Conservation (phyloP, 2,888 invertebrate genomes). For the Chromoteleia sp. region DNA sequence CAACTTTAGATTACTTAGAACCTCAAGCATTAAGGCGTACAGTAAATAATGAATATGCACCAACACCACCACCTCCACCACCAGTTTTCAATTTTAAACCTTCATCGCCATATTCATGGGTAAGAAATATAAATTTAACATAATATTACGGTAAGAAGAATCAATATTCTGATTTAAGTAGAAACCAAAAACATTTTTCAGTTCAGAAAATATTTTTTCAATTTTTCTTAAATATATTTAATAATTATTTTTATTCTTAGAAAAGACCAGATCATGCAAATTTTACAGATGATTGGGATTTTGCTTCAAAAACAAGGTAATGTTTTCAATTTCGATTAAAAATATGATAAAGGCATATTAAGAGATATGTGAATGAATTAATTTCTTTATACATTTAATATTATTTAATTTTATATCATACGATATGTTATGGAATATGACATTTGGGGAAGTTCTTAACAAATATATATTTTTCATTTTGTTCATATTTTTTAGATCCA, state of each 20-base stretch:
- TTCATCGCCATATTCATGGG: constrained; percentile 81
- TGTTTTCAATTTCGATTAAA: not conserved
- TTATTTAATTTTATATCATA: too few species aligned
- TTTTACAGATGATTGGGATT: constrained; percentile 80
- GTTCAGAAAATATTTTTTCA: not conserved
- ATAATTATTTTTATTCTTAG: constrained; percentile 14
- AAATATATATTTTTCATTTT: not conserved
- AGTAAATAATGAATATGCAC: constrained; percentile 83
- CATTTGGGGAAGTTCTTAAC: too few species aligned
- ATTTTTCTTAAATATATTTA: constrained; percentile 5
- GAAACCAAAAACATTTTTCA: not conserved
- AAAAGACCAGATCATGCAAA: constrained; percentile 23
- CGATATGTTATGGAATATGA: too few species aligned
- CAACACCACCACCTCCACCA: constrained; percentile 81
- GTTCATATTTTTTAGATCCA: constrained; percentile 8
- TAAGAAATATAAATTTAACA: constrained; percentile 71
- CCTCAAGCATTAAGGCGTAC: constrained; percentile 80
- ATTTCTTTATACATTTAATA: too few species aligned
- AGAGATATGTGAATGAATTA: too few species aligned
- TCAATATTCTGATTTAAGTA: not conserved
- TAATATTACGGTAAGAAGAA: too few species aligned
- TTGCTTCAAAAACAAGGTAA: constrained; percentile 80
- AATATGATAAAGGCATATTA: too few species aligned
- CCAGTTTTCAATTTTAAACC: constrained; percentile 82
- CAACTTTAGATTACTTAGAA: constrained; percentile 78